phyloP scores from a whole-genome alignment of 92 coral and sea anemone species.

The Bergia puertoricense region DNA sequence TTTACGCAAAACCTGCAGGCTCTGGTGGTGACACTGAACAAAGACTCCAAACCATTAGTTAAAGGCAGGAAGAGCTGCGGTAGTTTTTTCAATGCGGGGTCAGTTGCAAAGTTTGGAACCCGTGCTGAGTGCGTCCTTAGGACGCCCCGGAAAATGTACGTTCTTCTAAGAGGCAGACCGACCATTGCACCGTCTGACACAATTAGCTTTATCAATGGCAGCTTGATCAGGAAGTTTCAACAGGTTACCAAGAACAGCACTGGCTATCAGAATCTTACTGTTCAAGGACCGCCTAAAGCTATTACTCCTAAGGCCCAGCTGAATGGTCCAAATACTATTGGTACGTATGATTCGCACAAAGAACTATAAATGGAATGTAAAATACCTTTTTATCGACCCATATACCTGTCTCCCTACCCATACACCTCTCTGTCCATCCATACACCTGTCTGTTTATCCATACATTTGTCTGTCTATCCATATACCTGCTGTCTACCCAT shows the following conservation, averaged over 20 bases:
- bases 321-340: slow-evolving; percentile 53
- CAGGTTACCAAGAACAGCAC: slow-evolving; percentile 51
- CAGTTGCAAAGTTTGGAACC: slow-evolving; percentile 56
- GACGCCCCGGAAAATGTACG: slow-evolving; percentile 41
- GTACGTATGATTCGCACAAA: slow-evolving; percentile 46
- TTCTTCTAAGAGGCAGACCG: slow-evolving; percentile 52
- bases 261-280: slow-evolving; percentile 35
- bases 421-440: no score
- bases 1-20: slow-evolving; percentile 60
- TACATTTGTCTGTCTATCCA: not conserved
- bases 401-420: no score
- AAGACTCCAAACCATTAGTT: slow-evolving; percentile 9
- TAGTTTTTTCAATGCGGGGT: slow-evolving; percentile 42
- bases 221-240: slow-evolving; percentile 44
- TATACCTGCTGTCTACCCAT: not conserved
- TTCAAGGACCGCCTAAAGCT: slow-evolving; percentile 42
- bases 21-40: slow-evolving; percentile 50
- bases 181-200: slow-evolving; percentile 45
- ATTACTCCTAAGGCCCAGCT: slow-evolving; percentile 53
- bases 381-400: no score
- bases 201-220: slow-evolving; percentile 44
- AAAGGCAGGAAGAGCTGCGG: slow-evolving; percentile 38
- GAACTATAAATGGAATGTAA: no score
- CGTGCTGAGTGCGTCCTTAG: slow-evolving; percentile 49
- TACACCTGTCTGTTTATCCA: no score